Evolutionary conservation across 2,113 vertebrate species (phyloP), one percentile per base, ranked within the genome.

Genomic region (Mastomys natalensis): DNA sequence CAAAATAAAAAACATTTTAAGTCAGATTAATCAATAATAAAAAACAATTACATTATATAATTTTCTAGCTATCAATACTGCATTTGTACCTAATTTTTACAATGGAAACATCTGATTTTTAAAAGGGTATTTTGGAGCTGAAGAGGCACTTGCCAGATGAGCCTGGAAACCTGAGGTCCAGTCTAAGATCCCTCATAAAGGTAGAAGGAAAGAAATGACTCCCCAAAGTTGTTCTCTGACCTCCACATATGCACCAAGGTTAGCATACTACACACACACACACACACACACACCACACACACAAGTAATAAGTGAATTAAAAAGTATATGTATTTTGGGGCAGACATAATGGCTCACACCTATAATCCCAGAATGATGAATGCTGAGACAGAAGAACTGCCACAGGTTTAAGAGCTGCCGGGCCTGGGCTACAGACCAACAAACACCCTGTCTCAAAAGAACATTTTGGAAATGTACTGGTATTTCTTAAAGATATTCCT

Each of bases 11-110:
- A 96, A 86, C 2, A 51, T 15, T 0, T 19, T 7, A 82, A 45
- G 68, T 97, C 60, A 98, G 85, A 72, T 12, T 68, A 7, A 43
- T 76, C 31, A 81, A 29, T 53, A 85, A 89, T 48, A 90, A 37
- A 84, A 45, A 90, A 10, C 12, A 0, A 8, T 34, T 82, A 84
- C 37, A 48, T 2, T 55, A 17, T 24, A 43, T 40, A 89, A 66
- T 5, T 45, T 92, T 85, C 19, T 43, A 51, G 13, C 34, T n/a
- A 87, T 58, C 22, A 76, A 82, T 21, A 16, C 2, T 24, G 31
- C 45, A 40, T 64, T 55, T 72, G 55, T 15, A 90, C 11, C 26
- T 62, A 62, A 2, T 40, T 22, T 86, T 84, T 19, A 53, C 5
- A 48, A 90, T 29, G 7, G 78, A 37, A 90, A 45, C n/a, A 29